Conservation (phyloP, 2,113 vertebrate genomes). For the Ptilonorhynchus violaceus region DNA sequence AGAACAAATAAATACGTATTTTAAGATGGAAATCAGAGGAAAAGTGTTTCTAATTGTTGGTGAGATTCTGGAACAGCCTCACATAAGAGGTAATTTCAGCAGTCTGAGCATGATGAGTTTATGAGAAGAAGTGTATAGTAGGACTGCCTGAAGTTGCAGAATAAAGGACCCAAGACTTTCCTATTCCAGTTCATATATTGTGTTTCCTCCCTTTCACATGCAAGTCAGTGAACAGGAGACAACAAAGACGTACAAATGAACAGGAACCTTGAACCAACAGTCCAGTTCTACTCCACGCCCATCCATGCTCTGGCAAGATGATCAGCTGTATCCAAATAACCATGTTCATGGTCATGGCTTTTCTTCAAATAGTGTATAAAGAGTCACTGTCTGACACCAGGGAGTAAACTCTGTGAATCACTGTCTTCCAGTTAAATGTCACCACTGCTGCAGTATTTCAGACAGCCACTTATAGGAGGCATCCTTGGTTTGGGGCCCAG, state of each 20-base stretch:
- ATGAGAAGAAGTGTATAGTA: not conserved
- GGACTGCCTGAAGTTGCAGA: not conserved
- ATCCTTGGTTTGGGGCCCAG: constrained; percentile 5
- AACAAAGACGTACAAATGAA: not conserved
- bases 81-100: not conserved
- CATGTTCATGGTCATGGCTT: not conserved
- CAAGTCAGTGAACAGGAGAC: not conserved
- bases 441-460: constrained; percentile 11
- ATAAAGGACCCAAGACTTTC: not conserved
- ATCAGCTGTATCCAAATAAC: not conserved
- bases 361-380: not conserved
- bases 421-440: constrained; percentile 52
- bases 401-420: constrained; percentile 47
- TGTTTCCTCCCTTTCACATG: not conserved
- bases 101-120: not conserved
- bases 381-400: not conserved
- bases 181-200: not conserved
- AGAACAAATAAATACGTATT: not conserved
- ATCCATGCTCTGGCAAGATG: not conserved
- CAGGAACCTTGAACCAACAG: rapidly evolving
- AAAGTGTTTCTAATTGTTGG: not conserved
- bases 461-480: constrained; percentile 11
- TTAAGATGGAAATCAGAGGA: not conserved
- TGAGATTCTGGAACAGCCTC: not conserved
- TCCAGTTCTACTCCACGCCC: not conserved